Conservation (phyloP, 1,140 invertebrate genomes). For the Meloidogyne floridensis region DNA sequence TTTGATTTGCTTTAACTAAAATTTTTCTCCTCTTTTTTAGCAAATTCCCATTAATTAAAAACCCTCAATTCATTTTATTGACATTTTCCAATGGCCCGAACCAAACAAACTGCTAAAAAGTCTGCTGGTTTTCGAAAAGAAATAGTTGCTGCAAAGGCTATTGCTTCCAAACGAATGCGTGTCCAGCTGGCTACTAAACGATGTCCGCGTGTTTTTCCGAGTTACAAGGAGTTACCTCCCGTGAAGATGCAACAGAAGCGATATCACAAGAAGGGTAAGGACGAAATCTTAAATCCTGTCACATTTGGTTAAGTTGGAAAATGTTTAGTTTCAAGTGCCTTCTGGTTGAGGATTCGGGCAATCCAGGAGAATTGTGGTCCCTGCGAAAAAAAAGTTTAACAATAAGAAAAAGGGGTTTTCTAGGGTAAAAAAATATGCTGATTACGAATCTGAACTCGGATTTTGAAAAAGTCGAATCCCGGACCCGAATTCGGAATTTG, state of each 20-base stretch:
- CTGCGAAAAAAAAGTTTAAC: too few species aligned
- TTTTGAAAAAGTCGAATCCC: too few species aligned
- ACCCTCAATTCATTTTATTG: not conserved
- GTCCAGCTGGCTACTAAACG: constrained; percentile 21
- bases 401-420: too few species aligned
- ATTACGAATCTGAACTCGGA: too few species aligned
- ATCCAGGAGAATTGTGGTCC: too few species aligned
- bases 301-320: not conserved
- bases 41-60: not conserved
- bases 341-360: too few species aligned
- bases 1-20: not conserved
- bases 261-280: constrained; percentile 22
- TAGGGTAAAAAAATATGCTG: too few species aligned
- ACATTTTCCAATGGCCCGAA: constrained; percentile 2
- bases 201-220: not conserved
- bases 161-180: not conserved
- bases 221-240: constrained; percentile 22
- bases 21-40: not conserved
- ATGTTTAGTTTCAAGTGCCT: not conserved
- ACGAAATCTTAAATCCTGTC: too few species aligned
- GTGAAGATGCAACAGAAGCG: constrained; percentile 23
- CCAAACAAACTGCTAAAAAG: constrained; percentile 24
- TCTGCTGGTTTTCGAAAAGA: not conserved
- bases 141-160: not conserved
- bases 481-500: too few species aligned